Base-by-base conservation (phyloP, 2,797 vertebrate genomes). In the Hippoglossus hippoglossus region DNA sequence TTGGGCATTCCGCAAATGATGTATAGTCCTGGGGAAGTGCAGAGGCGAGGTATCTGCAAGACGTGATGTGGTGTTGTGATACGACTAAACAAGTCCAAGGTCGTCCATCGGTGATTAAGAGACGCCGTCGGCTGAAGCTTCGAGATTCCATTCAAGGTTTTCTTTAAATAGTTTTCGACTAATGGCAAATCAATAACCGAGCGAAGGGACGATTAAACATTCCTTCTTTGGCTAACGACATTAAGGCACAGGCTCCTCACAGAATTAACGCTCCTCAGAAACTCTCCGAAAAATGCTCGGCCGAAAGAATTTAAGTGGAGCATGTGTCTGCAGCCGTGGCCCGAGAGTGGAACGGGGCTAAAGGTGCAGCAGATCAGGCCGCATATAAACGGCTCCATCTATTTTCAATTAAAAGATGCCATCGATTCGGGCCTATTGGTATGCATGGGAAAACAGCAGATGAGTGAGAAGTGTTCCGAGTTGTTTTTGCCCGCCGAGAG, bases 101-200 rank as follows among this genome's bases (percentile, higher is more conserved):
- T 94, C 87, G 65, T 85, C 80, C 66, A 28, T 52, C 39, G 80
- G 80, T 89, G 90, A 92, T 91, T 89, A 92, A 92, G 84, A 90
- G 75, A 83, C 65, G 50, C 80, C 72, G 39, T 84, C 41, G 65
- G 79, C 78, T 28, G 47, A 65, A 60, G 75, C 81, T 74, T 31
- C 18, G 7, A 70, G 68, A 84, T 92, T 66, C 79, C 71, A 71
- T 87, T 86, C 86, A 88, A 87, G 83, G 86, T 87, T 91, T 89
- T 88, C 87, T 93, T 93, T 87, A 93, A 94, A 94, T 87, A 91
- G 93, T 91, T 86, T 49, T 78, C 52, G 56, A 83, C 88, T 94
- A 94, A 95, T 95, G 91, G 87, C 81, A 89, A 94, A 95, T 95
- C 93, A 79, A 95, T 95, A 91, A 77, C 31, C 21, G 53, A 70